These are phyloP conservation scores for Carposina sasakii DNA, from an alignment of 1,140 invertebrate species.

Conservation along the genomic window DNA sequence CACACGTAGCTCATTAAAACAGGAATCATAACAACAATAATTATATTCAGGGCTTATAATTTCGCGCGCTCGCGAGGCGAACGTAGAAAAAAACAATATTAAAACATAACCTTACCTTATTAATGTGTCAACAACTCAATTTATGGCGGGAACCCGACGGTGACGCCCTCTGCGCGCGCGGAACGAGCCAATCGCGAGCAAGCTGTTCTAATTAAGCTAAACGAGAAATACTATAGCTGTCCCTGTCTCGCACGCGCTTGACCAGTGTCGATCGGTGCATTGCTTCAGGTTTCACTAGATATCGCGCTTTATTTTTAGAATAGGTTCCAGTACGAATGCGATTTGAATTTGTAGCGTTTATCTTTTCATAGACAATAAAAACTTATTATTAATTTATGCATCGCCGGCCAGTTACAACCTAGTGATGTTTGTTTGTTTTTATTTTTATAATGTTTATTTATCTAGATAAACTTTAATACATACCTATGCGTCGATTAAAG, in stretches of 20 bases:
- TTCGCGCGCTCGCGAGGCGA: slow-evolving; percentile 40
- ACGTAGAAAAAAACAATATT: slow-evolving; percentile 55
- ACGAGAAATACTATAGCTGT: slow-evolving; percentile 21
- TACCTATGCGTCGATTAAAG: slow-evolving; percentile 14
- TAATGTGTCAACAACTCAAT: slow-evolving; percentile 70
- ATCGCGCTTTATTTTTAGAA: slow-evolving; percentile 8
- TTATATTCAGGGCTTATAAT: slow-evolving; percentile 60
- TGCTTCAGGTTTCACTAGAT: too few species aligned
- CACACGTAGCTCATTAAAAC: slow-evolving; percentile 59
- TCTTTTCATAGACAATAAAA: slow-evolving; percentile 13
- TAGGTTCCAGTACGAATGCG: too few species aligned
- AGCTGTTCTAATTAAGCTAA: slow-evolving; percentile 33
- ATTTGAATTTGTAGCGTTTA: slow-evolving; percentile 3
- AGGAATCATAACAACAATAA: slow-evolving; percentile 53
- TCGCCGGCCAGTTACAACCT: too few species aligned
- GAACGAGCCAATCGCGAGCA: slow-evolving; percentile 29
- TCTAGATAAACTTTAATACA: slow-evolving; percentile 22
- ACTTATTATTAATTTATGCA: slow-evolving; percentile 52
- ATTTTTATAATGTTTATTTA: slow-evolving; percentile 32
- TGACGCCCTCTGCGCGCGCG: slow-evolving; percentile 42
- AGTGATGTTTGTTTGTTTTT: slow-evolving; percentile 6
- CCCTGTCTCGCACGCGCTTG: slow-evolving; percentile 23
- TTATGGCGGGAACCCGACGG: slow-evolving; percentile 61
- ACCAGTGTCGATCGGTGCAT: slow-evolving; percentile 1
- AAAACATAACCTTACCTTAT: slow-evolving; percentile 67